phyloP scores from a whole-genome alignment of 2,797 vertebrate species.

The Fringilla coelebs region DNA sequence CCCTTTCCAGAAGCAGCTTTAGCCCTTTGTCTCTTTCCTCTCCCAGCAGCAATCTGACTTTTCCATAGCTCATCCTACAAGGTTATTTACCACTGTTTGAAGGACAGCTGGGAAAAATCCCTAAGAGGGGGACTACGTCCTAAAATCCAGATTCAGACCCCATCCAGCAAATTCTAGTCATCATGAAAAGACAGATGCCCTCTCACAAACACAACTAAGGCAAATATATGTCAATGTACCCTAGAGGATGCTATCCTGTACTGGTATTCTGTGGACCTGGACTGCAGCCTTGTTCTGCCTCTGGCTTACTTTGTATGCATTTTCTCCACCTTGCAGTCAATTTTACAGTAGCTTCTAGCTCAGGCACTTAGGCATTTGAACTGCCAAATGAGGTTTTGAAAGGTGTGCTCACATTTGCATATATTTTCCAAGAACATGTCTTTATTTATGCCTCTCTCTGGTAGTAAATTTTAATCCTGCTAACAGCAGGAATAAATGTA shows the following conservation, averaged over 20 bases:
- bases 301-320: conserved; percentile 27
- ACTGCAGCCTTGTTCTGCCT: not conserved
- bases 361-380: conserved; percentile 50
- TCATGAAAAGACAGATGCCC: not conserved
- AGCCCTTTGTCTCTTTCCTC: not conserved
- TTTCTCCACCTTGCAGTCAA: conserved; percentile 27
- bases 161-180: not conserved
- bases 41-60: not conserved
- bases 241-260: not conserved
- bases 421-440: conserved; percentile 54
- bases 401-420: conserved; percentile 60
- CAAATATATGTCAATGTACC: not conserved
- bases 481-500: conserved; percentile 56
- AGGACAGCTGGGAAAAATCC: not conserved
- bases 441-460: conserved; percentile 62
- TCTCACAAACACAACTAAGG: not conserved
- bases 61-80: not conserved
- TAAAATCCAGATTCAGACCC: not conserved
- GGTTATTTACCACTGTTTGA: not conserved
- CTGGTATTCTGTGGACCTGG: not conserved
- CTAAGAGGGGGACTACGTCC: not conserved
- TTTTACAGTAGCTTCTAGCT: conserved; percentile 54
- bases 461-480: conserved; percentile 59
- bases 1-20: not conserved
- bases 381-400: conserved; percentile 61